Evolutionary conservation across 1,140 invertebrate species (phyloP).

Genomic region (Brachionus paranguensis): DNA sequence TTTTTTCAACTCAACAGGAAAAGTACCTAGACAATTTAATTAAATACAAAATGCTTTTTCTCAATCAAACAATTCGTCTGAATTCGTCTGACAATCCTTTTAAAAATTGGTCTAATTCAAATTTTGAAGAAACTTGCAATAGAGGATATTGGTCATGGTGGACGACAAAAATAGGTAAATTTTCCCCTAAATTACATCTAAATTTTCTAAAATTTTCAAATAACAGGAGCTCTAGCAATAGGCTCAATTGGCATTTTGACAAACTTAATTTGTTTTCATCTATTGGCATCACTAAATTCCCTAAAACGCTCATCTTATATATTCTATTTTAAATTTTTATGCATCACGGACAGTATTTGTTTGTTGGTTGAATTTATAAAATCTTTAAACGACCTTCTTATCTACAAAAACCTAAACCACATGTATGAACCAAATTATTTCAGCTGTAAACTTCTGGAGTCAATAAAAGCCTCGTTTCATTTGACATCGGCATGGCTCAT

Average conservation of each 20-base stretch:
- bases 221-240: background rate
- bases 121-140: background rate
- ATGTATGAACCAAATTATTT: constrained; percentile 1
- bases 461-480: background rate
- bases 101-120: background rate
- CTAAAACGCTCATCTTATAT: constrained; percentile 5
- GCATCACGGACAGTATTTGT: background rate
- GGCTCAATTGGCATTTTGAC: background rate
- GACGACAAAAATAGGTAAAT: constrained; percentile 1
- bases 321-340: constrained; percentile 38
- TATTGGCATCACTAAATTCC: background rate
- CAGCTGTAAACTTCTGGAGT: background rate
- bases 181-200: background rate
- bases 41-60: background rate
- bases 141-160: constrained; percentile 8
- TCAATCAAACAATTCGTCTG: background rate
- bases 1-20: background rate
- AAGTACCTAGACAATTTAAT: background rate
- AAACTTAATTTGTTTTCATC: constrained; percentile 1
- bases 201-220: background rate
- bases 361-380: constrained; percentile 6
- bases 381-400: background rate
- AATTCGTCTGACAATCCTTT: background rate
- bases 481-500: constrained; percentile 16
- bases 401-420: background rate